These are phyloP conservation scores for Dyspetes luteomarginatus DNA, from an alignment of 2,888 invertebrate species.

Conservation along the genomic window DNA sequence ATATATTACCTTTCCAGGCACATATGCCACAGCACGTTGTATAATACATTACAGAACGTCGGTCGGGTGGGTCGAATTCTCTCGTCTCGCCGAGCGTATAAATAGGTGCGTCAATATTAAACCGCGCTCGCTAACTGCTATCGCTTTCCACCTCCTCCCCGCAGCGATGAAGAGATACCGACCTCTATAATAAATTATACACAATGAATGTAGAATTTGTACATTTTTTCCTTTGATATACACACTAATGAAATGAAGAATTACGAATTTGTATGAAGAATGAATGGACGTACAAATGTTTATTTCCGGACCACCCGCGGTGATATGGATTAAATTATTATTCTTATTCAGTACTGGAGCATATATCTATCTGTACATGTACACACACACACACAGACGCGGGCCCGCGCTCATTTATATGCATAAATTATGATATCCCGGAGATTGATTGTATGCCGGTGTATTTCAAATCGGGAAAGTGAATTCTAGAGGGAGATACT, in stretches of 20 bases:
- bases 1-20: constrained; percentile 35
- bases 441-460: background rate
- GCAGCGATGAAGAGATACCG: constrained; percentile 28
- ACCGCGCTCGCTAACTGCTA: constrained; percentile 62
- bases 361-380: too few relatives aligned
- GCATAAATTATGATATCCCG: too few relatives aligned
- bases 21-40: constrained; percentile 36
- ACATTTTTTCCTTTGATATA: constrained; percentile 1
- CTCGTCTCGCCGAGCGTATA: constrained; percentile 53
- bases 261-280: background rate
- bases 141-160: constrained; percentile 17
- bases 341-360: too few relatives aligned
- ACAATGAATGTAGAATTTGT: constrained; percentile 19
- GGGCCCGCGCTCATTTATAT: too few relatives aligned
- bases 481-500: background rate
- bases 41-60: constrained; percentile 31
- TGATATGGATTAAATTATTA: background rate
- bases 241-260: background rate
- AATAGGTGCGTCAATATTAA: constrained; percentile 63
- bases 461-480: background rate
- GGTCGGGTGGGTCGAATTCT: constrained; percentile 14
- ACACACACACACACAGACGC: too few relatives aligned
- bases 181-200: constrained; percentile 51
- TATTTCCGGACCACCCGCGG: background rate
- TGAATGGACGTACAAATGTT: background rate